A percentile compares a stretch with the other conserved stretches of the same genome.
phyloP scores from a whole-genome alignment of 2,113 vertebrate genomes.

The Phalacrocorax aristotelis region DNA sequence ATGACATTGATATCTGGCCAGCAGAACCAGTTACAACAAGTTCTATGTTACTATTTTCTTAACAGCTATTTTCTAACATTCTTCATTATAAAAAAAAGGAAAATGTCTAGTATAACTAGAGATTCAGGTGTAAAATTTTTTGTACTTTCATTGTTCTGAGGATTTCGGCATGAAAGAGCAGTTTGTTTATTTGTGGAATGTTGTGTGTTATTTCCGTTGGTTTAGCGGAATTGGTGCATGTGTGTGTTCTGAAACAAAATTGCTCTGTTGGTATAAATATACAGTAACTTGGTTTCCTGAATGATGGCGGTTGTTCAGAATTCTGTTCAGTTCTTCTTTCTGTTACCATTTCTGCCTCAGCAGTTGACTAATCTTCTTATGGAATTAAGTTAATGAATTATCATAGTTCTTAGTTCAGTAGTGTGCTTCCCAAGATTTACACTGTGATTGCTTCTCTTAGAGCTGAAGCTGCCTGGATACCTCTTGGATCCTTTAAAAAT shows the following conservation, averaged over 20 bases:
- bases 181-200: not conserved
- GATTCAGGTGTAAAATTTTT: not conserved
- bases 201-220: not conserved
- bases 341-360: not conserved
- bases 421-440: not conserved
- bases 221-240: not conserved
- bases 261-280: not conserved
- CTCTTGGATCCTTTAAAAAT: not conserved
- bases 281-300: not conserved
- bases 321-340: not conserved
- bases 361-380: not conserved
- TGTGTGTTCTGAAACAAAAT: not conserved
- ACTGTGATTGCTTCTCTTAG: not conserved
- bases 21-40: constrained; percentile 18
- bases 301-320: not conserved
- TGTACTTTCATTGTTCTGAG: not conserved
- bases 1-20: not conserved
- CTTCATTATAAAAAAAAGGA: not conserved
- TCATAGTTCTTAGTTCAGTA: not conserved
- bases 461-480: not conserved
- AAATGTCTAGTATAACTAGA: not conserved
- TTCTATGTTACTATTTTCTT: not conserved
- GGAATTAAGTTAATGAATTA: not conserved
- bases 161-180: not conserved
- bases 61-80: not conserved